Percentiles rank a stretch among this genome's conserved stretches.
These are phyloP conservation scores for Manis javanica DNA, from an alignment of 2,797 vertebrate genomes.

Conservation along the genomic window DNA sequence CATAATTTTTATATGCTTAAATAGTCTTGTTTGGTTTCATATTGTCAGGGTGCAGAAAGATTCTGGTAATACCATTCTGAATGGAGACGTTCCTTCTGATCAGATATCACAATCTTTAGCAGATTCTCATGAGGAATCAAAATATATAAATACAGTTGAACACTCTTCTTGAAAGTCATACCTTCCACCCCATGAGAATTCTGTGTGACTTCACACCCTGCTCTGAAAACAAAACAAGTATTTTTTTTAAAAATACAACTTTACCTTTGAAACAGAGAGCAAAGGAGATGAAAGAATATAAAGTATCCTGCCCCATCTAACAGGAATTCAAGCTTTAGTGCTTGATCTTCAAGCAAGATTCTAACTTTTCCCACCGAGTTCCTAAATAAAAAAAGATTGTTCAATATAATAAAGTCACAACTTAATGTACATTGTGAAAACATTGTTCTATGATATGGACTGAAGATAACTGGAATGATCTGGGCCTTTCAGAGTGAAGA, in stretches of 20 bases:
- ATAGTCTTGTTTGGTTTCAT: not conserved
- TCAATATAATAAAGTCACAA: not conserved
- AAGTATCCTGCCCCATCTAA: not conserved
- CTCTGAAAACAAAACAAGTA: not conserved
- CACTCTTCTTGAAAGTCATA: not conserved
- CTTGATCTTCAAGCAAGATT: not conserved
- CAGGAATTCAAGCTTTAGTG: not conserved
- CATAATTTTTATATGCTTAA: conserved; percentile 5
- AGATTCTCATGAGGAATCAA: not conserved
- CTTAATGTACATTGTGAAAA: not conserved
- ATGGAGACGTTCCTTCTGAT: not conserved
- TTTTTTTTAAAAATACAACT: not conserved
- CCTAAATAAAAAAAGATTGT: not conserved
- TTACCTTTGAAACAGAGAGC: not conserved
- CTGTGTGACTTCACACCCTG: not conserved
- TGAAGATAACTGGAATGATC: not conserved
- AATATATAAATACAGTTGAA: not conserved
- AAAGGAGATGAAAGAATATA: not conserved
- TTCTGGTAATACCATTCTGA: not conserved
- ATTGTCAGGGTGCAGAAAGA: not conserved
- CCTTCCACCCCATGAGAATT: not conserved
- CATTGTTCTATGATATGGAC: too few relatives aligned
- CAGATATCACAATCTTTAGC: not conserved
- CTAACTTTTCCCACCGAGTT: not conserved
- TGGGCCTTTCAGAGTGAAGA: not conserved